phyloP scores from a whole-genome alignment of 2,113 vertebrate genomes.

The Chunga burmeisteri region DNA sequence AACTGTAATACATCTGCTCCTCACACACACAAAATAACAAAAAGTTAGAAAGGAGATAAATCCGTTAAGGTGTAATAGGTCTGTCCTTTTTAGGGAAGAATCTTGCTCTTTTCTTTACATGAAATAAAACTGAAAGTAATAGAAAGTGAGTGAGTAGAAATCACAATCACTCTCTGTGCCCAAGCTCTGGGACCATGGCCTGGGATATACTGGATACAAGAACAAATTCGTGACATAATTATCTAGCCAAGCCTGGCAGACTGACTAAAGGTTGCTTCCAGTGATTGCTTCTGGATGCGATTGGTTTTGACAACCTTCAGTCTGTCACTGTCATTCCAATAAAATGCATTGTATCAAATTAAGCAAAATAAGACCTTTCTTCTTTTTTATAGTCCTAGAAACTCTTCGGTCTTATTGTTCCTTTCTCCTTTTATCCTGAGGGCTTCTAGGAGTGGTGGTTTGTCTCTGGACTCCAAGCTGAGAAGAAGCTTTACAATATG shows the following conservation, averaged over 20 bases:
- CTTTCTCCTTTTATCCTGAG: neutral
- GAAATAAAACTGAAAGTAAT: neutral
- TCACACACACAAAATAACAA: neutral
- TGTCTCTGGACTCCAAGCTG: neutral
- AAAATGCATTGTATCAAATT: neutral
- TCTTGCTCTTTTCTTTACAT: neutral
- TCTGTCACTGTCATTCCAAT: neutral
- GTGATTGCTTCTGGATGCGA: neutral
- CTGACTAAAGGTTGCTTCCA: neutral
- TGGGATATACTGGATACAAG: neutral
- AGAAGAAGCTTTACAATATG: neutral
- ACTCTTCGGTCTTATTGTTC: neutral
- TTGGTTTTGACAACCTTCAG: slow-evolving; percentile 1
- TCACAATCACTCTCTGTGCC: neutral
- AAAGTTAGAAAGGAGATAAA: neutral
- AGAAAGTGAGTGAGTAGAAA: neutral
- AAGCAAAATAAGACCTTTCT: neutral
- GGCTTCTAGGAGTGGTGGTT: neutral
- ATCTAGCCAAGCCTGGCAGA: neutral
- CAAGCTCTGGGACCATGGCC: neutral
- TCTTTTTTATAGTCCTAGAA: neutral
- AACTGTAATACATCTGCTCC: neutral
- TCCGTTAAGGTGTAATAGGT: neutral
- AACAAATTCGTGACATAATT: neutral
- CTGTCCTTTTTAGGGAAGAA: neutral